Base-by-base conservation (phyloP, 1,140 invertebrate genomes). In the Drosophila parabipectinata region DNA sequence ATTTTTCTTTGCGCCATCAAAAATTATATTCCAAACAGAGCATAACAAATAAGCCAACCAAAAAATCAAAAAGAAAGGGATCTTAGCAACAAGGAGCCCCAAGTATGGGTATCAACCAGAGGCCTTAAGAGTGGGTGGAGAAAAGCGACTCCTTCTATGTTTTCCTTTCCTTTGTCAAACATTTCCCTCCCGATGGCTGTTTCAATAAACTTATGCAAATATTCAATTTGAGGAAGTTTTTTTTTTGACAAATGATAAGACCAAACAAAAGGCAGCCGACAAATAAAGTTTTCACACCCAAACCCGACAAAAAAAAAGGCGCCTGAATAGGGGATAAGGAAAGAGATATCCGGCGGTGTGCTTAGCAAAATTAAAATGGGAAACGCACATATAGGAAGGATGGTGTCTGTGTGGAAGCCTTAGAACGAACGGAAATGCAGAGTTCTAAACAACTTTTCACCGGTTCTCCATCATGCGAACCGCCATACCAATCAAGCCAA, bases 131-230 rank as follows among this genome's bases (percentile, higher is more conserved):
- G 34, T 30, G 26, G 21, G 47, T 26, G 15, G 14, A 34, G 41
- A 48, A 32, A 32, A 24, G 12, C 18, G n/a, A 15, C 28, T 34
- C 28, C 56, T 34, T 58, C 56, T 48, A 58, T 58, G 56, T 48
- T 64, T 41, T 51, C 41, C 41, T 63, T 51, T 41, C 14, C 41
- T 44, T 53, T 61, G 55, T 54, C 66, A 57, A 56, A 62, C 37
- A 56, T 39, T 14, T 21, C 28, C 55, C 72, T 39, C 66, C 58
- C 64, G 55, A 60, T 71, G 76, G 47, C 64, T 73, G 71, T 77
- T 87, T 79, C 83, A 83, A 87, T 87, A 87, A 87, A 87, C 83
- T 88, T 87, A 87, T 87, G 82, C 76, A 87, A 87, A 87, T 87
- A 88, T 87, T 87, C 83, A 88, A 88, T 87, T 87, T 79, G 52